Evolutionary conservation across 2,113 vertebrate genomes (phyloP).

Genomic region (Corvus cornix): DNA sequence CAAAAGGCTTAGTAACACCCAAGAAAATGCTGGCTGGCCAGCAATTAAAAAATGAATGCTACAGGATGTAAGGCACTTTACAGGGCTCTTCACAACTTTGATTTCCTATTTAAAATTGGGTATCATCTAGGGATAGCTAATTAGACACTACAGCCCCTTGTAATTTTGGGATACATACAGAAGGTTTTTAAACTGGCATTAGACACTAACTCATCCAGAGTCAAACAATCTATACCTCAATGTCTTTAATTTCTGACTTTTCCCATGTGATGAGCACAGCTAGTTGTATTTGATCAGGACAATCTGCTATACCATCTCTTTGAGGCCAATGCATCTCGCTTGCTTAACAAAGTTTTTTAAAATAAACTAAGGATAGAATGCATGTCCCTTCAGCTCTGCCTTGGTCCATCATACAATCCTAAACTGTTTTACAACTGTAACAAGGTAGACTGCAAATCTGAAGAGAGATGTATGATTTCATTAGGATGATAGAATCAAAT

Average conservation of each 20-base stretch:
- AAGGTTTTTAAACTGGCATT: neutral
- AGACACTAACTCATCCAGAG: neutral
- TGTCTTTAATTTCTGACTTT: neutral
- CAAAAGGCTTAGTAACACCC: neutral
- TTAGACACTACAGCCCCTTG: neutral
- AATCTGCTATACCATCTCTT: neutral
- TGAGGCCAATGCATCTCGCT: neutral
- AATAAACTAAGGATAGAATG: neutral
- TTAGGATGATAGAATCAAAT: neutral
- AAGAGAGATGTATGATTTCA: neutral
- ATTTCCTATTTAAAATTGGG: neutral
- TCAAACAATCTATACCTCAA: neutral
- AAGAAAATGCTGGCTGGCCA: neutral
- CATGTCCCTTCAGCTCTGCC: neutral
- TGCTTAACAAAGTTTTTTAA: neutral
- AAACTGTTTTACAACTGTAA: neutral
- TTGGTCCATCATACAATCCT: neutral
- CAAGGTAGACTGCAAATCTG: neutral
- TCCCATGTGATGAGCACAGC: neutral
- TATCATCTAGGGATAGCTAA: neutral
- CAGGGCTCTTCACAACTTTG: neutral
- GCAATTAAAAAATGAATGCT: neutral
- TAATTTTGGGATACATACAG: neutral
- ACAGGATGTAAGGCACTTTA: neutral
- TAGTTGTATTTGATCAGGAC: neutral